A percentile compares a stretch with the other conserved stretches of the same genome.
Conservation (phyloP, 2,797 vertebrate species). For the Cyclura pinguis region DNA sequence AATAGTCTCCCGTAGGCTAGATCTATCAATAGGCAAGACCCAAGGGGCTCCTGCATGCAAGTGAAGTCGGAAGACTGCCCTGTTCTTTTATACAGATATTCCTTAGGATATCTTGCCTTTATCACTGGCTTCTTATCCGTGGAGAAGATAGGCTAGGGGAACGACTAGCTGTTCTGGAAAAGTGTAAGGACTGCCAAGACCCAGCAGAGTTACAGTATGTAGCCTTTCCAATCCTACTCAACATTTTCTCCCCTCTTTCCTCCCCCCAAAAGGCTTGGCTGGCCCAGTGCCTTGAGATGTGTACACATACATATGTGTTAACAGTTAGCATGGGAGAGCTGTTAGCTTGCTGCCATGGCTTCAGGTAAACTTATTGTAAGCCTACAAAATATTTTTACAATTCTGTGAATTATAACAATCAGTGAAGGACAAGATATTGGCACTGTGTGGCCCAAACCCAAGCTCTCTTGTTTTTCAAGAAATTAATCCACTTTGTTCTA, state of each 20-base stretch:
- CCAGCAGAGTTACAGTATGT: neutral
- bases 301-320: slow-evolving; percentile 17
- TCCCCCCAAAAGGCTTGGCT: slow-evolving; percentile 28
- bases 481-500: slow-evolving; percentile 37
- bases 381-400: slow-evolving; percentile 38
- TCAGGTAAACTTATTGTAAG: slow-evolving; percentile 42
- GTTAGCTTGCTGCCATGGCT: slow-evolving; percentile 32
- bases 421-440: slow-evolving; percentile 41
- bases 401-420: slow-evolving; percentile 62
- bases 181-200: neutral
- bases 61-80: neutral
- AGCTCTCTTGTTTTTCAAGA: slow-evolving; percentile 58
- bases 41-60: neutral
- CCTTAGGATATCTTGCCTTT: neutral
- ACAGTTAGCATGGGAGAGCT: slow-evolving; percentile 36
- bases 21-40: neutral
- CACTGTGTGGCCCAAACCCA: slow-evolving; percentile 44
- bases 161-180: slow-evolving; percentile 20
- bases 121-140: neutral
- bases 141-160: too few species aligned
- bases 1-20: neutral
- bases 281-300: slow-evolving; percentile 38
- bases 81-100: neutral
- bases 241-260: neutral
- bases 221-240: neutral